Conservation (phyloP, 2,113 vertebrate genomes). For the Orientallactaga bullata region DNA sequence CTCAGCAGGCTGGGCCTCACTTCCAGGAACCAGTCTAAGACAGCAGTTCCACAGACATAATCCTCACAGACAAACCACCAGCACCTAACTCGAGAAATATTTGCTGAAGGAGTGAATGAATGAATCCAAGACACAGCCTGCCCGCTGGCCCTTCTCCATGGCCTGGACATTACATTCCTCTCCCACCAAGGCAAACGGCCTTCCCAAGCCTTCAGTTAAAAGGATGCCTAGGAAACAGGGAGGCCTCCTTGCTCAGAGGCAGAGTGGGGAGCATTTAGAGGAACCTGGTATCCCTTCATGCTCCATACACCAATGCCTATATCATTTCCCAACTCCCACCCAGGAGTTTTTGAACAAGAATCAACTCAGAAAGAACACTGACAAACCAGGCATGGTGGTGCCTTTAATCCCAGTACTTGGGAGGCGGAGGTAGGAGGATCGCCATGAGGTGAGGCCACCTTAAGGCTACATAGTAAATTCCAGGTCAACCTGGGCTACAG, state of each 20-base stretch:
- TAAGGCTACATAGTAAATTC: too few species aligned
- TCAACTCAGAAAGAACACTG: neutral
- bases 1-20: neutral
- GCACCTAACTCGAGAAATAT: accelerated
- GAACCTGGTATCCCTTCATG: accelerated
- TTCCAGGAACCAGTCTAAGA: neutral
- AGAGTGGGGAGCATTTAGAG: accelerated
- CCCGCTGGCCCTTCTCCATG: neutral
- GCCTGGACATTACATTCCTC: neutral
- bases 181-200: neutral
- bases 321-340: neutral
- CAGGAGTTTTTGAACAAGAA: neutral
- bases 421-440: too few species aligned
- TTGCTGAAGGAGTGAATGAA: neutral
- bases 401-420: too few species aligned
- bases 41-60: neutral
- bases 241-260: neutral
- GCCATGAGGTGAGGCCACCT: too few species aligned
- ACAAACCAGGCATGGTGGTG: too few species aligned
- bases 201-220: neutral
- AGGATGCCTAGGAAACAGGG: neutral
- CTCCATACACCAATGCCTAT: neutral
- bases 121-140: neutral
- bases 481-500: too few species aligned
- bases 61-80: neutral